A percentile compares a stretch with the other conserved stretches of the same genome.
These are phyloP conservation scores for Barbus barbus DNA, from an alignment of 2,113 vertebrate species.

Conservation along the genomic window DNA sequence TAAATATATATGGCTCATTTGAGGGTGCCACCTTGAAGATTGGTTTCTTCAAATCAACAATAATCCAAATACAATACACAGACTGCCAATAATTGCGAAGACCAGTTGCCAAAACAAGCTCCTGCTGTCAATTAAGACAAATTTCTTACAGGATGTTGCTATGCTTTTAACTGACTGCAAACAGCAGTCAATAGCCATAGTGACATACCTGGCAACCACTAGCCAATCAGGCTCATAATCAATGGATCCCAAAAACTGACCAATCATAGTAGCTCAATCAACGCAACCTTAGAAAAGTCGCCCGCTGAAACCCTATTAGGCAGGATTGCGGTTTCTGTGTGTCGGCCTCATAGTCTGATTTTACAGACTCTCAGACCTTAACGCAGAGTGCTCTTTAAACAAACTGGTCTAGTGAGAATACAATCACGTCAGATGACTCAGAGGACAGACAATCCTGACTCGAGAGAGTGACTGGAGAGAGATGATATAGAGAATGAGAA, in stretches of 20 bases:
- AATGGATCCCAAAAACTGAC: slow-evolving; percentile 19
- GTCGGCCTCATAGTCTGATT: slow-evolving; percentile 15
- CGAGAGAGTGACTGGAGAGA: not conserved
- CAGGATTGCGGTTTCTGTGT: slow-evolving; percentile 27
- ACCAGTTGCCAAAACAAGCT: not conserved
- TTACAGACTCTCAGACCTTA: not conserved
- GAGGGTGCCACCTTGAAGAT: slow-evolving; percentile 45
- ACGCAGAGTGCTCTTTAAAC: slow-evolving; percentile 5
- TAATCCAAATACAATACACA: not conserved
- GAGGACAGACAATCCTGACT: not conserved
- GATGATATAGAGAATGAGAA: not conserved
- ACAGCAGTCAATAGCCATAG: not conserved
- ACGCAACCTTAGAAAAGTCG: slow-evolving; percentile 13
- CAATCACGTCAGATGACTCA: not conserved
- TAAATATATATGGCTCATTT: slow-evolving; percentile 56
- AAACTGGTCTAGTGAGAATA: slow-evolving; percentile 1
- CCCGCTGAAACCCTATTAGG: slow-evolving; percentile 9
- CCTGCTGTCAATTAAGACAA: not conserved
- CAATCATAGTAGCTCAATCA: slow-evolving; percentile 38
- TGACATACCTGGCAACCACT: slow-evolving; percentile 40
- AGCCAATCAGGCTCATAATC: not conserved
- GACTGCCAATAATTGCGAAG: not conserved
- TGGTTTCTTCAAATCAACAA: not conserved
- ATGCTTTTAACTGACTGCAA: not conserved
- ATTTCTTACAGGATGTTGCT: not conserved